Conservation (phyloP, 2,888 invertebrate genomes). For the Anoplius nigerrimus region DNA sequence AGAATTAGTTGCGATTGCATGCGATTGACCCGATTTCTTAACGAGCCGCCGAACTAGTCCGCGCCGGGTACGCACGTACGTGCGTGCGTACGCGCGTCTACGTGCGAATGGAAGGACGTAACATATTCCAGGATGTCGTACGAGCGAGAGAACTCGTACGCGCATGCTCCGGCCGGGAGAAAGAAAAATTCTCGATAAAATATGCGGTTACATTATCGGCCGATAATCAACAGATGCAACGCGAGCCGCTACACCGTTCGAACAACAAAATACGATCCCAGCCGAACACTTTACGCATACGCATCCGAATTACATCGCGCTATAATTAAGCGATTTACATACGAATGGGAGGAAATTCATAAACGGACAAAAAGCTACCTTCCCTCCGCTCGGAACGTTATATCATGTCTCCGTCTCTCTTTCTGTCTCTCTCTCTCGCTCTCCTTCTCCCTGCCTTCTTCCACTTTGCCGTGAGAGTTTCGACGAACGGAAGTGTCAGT, state of each 20-base stretch:
- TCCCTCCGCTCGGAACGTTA: too few species aligned
- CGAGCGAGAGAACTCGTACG: not conserved
- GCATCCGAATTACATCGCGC: not conserved
- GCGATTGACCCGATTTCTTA: slow-evolving; percentile 60
- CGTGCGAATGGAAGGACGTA: not conserved
- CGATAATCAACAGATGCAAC: slow-evolving; percentile 3
- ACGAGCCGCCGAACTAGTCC: slow-evolving; percentile 56
- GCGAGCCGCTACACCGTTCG: not conserved
- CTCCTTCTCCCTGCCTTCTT: too few species aligned
- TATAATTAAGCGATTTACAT: too few species aligned
- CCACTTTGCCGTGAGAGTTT: too few species aligned
- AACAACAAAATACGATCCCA: not conserved
- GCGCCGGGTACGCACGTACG: not conserved
- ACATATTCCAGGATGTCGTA: not conserved
- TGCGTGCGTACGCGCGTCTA: too few species aligned
- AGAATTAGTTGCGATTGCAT: slow-evolving; percentile 57
- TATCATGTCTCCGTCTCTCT: too few species aligned
- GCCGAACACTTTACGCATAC: not conserved
- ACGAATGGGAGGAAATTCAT: too few species aligned
- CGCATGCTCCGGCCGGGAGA: not conserved
- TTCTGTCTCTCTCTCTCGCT: too few species aligned
- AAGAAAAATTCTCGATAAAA: slow-evolving; percentile 1
- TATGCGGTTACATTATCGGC: not conserved
- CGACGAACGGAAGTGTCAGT: too few species aligned
- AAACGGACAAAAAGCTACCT: too few species aligned